These are phyloP conservation scores for Arizona elegans DNA, from an alignment of 2,113 vertebrate genomes.

Conservation along the genomic window DNA sequence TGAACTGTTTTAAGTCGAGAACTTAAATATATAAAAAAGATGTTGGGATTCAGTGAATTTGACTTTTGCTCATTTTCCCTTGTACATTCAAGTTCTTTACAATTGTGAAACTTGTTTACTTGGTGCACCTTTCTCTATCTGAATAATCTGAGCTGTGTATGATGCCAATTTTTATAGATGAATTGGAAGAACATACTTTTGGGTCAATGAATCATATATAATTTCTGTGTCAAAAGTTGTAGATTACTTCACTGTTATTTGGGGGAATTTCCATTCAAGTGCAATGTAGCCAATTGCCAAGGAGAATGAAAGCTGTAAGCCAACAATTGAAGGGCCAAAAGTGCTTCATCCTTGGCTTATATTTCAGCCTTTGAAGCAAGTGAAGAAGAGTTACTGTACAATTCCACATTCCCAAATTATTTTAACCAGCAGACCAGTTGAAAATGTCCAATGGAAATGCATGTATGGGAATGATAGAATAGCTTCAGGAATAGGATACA, in stretches of 20 bases:
- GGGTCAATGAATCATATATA: not conserved
- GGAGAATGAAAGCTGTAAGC: not conserved
- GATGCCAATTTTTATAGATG: not conserved
- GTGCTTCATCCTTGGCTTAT: not conserved
- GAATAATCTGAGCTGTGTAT: not conserved
- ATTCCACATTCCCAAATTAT: not conserved
- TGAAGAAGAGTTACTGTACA: not conserved
- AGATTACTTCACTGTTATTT: not conserved
- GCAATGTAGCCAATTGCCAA: not conserved
- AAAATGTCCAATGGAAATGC: not conserved
- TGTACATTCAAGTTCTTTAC: not conserved
- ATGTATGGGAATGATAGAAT: not conserved
- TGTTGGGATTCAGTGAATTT: not conserved
- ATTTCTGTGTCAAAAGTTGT: too few species aligned
- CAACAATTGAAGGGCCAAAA: not conserved
- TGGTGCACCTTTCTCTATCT: not conserved
- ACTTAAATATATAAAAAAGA: not conserved
- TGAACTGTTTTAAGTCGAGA: not conserved
- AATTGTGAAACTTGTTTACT: not conserved
- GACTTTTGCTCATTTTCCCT: not conserved
- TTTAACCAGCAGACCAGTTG: not conserved
- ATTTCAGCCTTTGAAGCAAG: not conserved
- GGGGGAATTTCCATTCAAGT: not conserved
- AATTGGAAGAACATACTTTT: not conserved
- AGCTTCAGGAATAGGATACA: not conserved